Conservation (phyloP, 2,113 vertebrate species). For the Ardeotis arabs region DNA sequence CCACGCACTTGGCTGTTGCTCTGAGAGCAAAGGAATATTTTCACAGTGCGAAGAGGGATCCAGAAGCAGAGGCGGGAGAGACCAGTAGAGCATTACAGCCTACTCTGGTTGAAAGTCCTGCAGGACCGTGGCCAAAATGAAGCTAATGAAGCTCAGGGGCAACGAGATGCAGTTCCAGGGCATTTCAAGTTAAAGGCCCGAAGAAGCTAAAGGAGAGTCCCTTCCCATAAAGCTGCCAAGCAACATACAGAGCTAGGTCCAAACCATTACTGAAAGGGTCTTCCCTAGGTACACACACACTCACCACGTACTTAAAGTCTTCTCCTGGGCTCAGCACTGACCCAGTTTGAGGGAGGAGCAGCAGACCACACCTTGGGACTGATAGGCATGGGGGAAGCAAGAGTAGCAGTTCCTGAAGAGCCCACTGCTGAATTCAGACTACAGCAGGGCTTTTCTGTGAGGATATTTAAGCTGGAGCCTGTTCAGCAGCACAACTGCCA, state of each 20-base stretch:
- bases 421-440: not conserved
- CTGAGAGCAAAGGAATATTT: not conserved
- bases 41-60: not conserved
- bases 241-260: not conserved
- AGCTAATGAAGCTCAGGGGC: not conserved
- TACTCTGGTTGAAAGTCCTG: not conserved
- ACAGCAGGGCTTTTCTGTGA: not conserved
- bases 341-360: not conserved
- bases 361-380: not conserved
- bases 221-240: not conserved
- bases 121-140: not conserved
- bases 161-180: not conserved
- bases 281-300: not conserved
- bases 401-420: not conserved
- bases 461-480: not conserved
- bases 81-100: not conserved
- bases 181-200: not conserved
- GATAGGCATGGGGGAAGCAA: not conserved
- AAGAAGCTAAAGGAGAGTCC: not conserved
- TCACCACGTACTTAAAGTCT: not conserved
- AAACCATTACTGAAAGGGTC: not conserved
- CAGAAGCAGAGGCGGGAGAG: not conserved
- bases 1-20: not conserved
- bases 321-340: not conserved
- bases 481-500: not conserved